These are phyloP conservation scores for Notarius quadriscutis DNA, from an alignment of 2,113 vertebrate genomes.

Conservation along the genomic window DNA sequence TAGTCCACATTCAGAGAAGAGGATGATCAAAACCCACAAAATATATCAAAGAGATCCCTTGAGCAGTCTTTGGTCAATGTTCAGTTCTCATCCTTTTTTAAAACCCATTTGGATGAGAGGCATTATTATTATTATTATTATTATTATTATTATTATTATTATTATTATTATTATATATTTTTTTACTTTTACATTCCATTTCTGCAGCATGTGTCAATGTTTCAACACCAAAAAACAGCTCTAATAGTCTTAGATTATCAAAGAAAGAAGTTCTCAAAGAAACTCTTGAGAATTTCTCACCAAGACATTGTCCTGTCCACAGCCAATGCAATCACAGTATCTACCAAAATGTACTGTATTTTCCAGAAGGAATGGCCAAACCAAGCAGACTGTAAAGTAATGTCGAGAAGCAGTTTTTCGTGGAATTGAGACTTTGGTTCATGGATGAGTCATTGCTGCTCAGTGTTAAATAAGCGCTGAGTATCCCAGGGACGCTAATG, in stretches of 20 bases:
- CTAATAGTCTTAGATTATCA: constrained; percentile 8
- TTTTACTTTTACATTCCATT: constrained; percentile 12
- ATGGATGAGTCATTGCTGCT: constrained; percentile 45
- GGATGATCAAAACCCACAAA: constrained; percentile 39
- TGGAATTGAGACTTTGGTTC: constrained; percentile 43
- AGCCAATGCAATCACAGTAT: constrained; percentile 48
- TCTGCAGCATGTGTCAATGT: constrained; percentile 24
- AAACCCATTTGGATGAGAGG: constrained; percentile 25
- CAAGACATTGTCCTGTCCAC: constrained; percentile 27
- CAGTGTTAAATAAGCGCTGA: constrained; percentile 45
- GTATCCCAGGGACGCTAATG: constrained; percentile 42
- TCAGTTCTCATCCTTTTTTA: constrained; percentile 26
- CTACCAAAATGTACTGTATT: constrained; percentile 44
- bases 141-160: too few relatives aligned
- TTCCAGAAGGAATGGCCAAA: constrained; percentile 21
- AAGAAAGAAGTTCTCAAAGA: constrained; percentile 27
- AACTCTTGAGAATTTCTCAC: background rate
- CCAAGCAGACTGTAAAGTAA: constrained; percentile 26
- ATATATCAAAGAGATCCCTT: constrained; percentile 35
- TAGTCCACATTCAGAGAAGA: constrained; percentile 40
- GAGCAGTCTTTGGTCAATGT: constrained; percentile 47
- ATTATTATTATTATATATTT: background rate
- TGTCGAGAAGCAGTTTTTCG: constrained; percentile 13
- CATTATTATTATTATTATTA: too few relatives aligned
- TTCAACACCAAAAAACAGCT: background rate